Conservation (phyloP, 1,140 invertebrate genomes). For the Orius insidiosus region DNA sequence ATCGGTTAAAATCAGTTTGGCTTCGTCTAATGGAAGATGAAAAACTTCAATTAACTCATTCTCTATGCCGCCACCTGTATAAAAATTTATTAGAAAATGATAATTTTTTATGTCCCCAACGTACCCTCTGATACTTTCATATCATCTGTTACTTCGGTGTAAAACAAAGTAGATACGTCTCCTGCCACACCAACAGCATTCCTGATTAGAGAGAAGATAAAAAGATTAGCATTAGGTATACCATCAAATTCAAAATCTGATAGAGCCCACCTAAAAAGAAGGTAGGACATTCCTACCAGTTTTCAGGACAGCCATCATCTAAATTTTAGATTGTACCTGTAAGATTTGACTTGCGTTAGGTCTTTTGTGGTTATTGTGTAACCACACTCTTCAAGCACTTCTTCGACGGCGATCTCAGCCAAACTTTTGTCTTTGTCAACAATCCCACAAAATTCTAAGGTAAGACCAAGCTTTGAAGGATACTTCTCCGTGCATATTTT, state of each 20-base stretch:
- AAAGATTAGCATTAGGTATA: too few relatives aligned
- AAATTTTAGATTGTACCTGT: too few relatives aligned
- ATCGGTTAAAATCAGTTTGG: conserved; percentile 45
- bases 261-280: too few relatives aligned
- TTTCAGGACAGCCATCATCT: too few relatives aligned
- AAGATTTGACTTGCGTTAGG: conserved; percentile 56
- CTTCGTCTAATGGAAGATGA: conserved; percentile 59
- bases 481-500: conserved; percentile 53
- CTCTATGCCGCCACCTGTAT: conserved; percentile 53
- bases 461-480: conserved; percentile 55
- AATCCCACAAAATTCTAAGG: conserved; percentile 87
- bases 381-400: conserved; percentile 87
- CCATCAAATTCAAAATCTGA: too few relatives aligned
- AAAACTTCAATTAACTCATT: conserved; percentile 82
- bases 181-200: conserved; percentile 50
- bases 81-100: conserved; percentile 10
- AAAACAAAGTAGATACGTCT: conserved; percentile 63
- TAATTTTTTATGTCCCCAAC: neutral
- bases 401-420: conserved; percentile 67
- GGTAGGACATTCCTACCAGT: too few relatives aligned
- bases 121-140: conserved; percentile 54
- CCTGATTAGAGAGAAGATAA: conserved; percentile 25
- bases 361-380: conserved; percentile 60
- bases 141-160: conserved; percentile 82
- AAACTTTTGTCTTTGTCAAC: conserved; percentile 69